Conservation (phyloP, 2,113 vertebrate species). For the Hippocampus guttulatus region DNA sequence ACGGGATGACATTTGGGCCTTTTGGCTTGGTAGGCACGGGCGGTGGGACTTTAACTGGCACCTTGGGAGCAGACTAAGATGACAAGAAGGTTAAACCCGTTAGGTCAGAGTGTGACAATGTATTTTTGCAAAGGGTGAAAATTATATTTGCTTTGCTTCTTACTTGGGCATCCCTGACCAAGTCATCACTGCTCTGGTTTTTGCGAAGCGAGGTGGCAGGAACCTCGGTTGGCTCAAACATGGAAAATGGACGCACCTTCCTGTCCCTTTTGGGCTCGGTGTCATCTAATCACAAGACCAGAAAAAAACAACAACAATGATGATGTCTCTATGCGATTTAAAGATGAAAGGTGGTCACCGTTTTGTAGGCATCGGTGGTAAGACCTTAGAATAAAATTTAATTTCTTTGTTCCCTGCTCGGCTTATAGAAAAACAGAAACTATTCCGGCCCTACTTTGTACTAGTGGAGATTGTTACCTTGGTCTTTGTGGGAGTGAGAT, state of each 20-base stretch:
- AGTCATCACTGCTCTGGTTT: conserved; percentile 96
- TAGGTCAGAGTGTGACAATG: neutral
- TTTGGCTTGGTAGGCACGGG: conserved; percentile 95
- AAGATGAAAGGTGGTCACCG: neutral
- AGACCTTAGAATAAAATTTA: no score
- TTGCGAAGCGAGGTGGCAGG: conserved; percentile 77
- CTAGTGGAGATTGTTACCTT: conserved; percentile 63
- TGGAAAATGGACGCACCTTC: conserved; percentile 85
- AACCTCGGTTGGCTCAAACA: conserved; percentile 86
- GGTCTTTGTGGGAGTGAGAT: conserved; percentile 64
- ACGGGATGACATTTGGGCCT: conserved; percentile 76
- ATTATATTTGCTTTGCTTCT: neutral
- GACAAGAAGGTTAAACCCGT: conserved; percentile 7
- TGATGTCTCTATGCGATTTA: neutral
- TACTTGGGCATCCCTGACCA: conserved; percentile 88
- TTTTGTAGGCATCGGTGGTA: neutral
- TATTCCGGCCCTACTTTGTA: neutral
- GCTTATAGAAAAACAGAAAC: no score
- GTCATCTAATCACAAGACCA: conserved; percentile 65
- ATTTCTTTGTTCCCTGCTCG: no score
- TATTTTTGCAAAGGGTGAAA: neutral
- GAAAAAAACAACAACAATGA: neutral
- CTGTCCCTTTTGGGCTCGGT: conserved; percentile 81
- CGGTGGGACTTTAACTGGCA: conserved; percentile 85
- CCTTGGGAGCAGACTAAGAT: conserved; percentile 78